These are phyloP conservation scores for Lophochroa leadbeateri DNA, from an alignment of 2,113 vertebrate genomes.

Conservation along the genomic window DNA sequence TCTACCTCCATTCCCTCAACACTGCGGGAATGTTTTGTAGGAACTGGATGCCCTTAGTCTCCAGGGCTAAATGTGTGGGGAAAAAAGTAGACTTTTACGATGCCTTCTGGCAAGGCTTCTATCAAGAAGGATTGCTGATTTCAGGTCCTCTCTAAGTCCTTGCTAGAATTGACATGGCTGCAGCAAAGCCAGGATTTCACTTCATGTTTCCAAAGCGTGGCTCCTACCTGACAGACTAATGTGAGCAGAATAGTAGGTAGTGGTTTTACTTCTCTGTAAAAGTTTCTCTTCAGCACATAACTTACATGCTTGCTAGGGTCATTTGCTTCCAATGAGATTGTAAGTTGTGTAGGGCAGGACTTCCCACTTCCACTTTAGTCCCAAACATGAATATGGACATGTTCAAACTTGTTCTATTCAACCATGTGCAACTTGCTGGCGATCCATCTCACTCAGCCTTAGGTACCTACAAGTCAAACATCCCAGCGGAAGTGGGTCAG, in stretches of 20 bases:
- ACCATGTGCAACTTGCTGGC: background rate
- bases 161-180: background rate
- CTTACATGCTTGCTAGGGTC: background rate
- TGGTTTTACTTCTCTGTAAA: background rate
- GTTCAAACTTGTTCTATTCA: background rate
- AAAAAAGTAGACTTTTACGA: background rate
- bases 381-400: background rate
- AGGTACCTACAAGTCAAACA: background rate
- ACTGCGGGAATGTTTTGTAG: background rate
- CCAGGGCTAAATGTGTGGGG: background rate
- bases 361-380: background rate
- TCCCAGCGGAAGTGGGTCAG: background rate
- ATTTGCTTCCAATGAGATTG: background rate
- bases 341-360: background rate
- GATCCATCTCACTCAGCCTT: background rate
- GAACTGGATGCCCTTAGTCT: background rate
- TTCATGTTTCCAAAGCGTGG: background rate
- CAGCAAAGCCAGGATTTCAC: background rate
- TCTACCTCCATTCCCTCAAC: background rate
- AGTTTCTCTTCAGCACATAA: background rate
- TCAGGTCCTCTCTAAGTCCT: background rate
- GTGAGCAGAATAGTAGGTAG: background rate
- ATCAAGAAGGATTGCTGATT: background rate
- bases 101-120: background rate
- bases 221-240: background rate